Evolutionary conservation across 2,888 invertebrate genomes (phyloP).

Genomic region (Microplitis deprimator): DNA sequence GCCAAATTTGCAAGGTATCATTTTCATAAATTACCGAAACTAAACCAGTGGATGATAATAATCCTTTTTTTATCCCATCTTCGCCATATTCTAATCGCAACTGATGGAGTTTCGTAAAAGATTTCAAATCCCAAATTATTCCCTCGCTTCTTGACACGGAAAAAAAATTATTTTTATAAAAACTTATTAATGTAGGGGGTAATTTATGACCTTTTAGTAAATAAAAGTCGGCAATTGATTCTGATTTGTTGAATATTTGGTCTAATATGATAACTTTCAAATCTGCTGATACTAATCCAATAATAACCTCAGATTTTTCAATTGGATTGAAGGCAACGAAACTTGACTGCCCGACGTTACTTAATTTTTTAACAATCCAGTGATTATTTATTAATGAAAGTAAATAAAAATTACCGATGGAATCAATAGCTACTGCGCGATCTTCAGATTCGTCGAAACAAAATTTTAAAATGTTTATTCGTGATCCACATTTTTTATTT

Average conservation of each 20-base stretch:
- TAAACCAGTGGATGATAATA: slow-evolving; percentile 66
- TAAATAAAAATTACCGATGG: slow-evolving; percentile 77
- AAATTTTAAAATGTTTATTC: slow-evolving; percentile 72
- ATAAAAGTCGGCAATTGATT: slow-evolving; percentile 50
- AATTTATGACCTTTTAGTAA: slow-evolving; percentile 75
- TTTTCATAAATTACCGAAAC: slow-evolving; percentile 78
- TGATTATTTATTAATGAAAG: slow-evolving; percentile 75
- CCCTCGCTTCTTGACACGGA: slow-evolving; percentile 77
- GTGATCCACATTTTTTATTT: slow-evolving; percentile 38
- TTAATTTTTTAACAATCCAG: slow-evolving; percentile 75
- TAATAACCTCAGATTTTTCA: slow-evolving; percentile 73
- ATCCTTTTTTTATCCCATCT: slow-evolving; percentile 64
- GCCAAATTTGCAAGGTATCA: slow-evolving; percentile 82
- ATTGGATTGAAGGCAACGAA: slow-evolving; percentile 75
- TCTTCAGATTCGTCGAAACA: slow-evolving; percentile 77
- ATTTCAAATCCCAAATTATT: slow-evolving; percentile 78
- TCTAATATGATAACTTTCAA: slow-evolving; percentile 72
- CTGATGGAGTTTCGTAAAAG: slow-evolving; percentile 73
- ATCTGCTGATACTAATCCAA: slow-evolving; percentile 72
- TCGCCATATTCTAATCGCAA: slow-evolving; percentile 70
- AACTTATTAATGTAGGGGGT: slow-evolving; percentile 75
- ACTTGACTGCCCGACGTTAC: slow-evolving; percentile 73
- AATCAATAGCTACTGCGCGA: slow-evolving; percentile 76
- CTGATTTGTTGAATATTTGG: slow-evolving; percentile 23
- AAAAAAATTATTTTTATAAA: slow-evolving; percentile 75